A percentile compares a stretch with the other conserved stretches of the same genome.
These are phyloP conservation scores for Agapostemon virescens DNA, from an alignment of 2,888 invertebrate species.

Conservation along the genomic window DNA sequence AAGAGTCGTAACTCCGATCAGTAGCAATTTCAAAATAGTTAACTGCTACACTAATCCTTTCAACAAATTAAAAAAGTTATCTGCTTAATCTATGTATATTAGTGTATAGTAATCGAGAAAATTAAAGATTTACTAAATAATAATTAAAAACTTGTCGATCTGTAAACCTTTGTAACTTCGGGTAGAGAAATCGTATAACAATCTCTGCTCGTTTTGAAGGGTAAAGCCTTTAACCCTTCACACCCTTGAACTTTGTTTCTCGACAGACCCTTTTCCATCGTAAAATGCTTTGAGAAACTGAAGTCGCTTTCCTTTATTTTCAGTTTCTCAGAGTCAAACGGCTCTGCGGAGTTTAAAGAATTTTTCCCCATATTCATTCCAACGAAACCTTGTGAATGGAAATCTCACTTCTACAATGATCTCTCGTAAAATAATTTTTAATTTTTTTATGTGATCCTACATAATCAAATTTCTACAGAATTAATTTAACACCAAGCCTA, in stretches of 20 bases:
- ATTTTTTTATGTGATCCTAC: background rate
- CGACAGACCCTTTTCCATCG: background rate
- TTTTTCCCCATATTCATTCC: background rate
- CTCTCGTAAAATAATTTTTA: background rate
- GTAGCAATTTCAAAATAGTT: too few species aligned
- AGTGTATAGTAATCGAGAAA: too few species aligned
- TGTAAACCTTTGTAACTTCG: background rate
- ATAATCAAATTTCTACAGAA: too few species aligned
- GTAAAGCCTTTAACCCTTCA: background rate
- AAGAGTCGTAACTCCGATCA: too few species aligned
- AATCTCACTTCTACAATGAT: background rate
- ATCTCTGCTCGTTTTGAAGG: background rate
- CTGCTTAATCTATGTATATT: too few species aligned
- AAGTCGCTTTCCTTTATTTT: background rate
- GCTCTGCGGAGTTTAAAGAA: background rate
- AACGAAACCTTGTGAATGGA: background rate
- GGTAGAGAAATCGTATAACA: background rate
- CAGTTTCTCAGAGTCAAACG: background rate
- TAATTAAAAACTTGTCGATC: background rate
- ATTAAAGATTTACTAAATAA: background rate
- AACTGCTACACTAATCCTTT: too few species aligned
- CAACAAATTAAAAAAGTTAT: too few species aligned
- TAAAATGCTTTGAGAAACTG: background rate
- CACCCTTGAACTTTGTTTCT: background rate
- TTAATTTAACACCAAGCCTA: too few species aligned